Evolutionary conservation across 92 coral and sea anemone genomes (phyloP), one percentile per base, ranked within the genome.

Genomic region (Phenganax stokvisi): DNA sequence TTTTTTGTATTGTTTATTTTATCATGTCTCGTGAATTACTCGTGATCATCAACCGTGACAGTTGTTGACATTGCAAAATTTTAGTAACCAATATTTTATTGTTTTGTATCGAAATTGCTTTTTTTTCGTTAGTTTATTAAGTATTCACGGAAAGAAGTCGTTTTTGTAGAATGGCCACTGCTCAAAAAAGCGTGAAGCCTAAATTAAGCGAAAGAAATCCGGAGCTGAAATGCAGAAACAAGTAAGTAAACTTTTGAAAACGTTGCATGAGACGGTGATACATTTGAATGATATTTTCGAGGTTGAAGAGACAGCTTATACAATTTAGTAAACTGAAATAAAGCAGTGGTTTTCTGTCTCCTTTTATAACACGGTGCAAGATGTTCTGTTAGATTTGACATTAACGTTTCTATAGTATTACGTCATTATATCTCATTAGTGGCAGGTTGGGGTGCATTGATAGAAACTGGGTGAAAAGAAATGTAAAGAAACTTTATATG

Each of bases 181-280:
- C 73, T 9, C 73, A 30, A 62, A 63, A 51, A 59, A 12, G 62
- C 10, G 9, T 73, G 60, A 79, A 79, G 71, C 56, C 83, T 6
- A 79, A 79, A 51, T 25, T 79, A 29, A 79, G 83, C 58, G 83
- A 79, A 54, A 63, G 83, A 64, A 63, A 79, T 53, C 83, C 83
- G 1, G 59, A 79, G 57, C 12, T 79, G 52, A 51, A 79, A 28
- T 79, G 83, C 15, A 55, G 83, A 10, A 79, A 79, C 71, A 53
- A 79, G 83, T 79, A 79, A n/a, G 81, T 58, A 12, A 6, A n/a
- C 0, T 25, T 9, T 44, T 37, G 9, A 13, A 37, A 37, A 37
- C 47, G 47, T 37, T 37, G 47, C 2, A 37, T 37, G 47, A 37
- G 47, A 37, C 47, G 5, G 47, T 5, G 47, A 37, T 37, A 37